Percentiles rank a stretch among this genome's conserved stretches.
These are phyloP conservation scores for Chionis minor DNA, from an alignment of 2,113 vertebrate species.

Conservation along the genomic window DNA sequence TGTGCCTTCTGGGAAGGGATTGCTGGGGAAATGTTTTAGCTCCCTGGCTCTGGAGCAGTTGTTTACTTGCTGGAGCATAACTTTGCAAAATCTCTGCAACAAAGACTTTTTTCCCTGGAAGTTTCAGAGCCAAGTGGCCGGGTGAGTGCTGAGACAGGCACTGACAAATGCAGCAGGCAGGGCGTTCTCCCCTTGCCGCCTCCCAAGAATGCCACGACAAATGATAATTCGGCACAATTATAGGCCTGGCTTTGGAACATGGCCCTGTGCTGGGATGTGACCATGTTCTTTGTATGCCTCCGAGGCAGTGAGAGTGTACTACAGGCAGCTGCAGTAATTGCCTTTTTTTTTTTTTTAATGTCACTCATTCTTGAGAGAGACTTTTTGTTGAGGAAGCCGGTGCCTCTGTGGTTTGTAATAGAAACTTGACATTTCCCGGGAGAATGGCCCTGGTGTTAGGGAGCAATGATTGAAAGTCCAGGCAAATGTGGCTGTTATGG, in stretches of 20 bases:
- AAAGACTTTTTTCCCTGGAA: background rate
- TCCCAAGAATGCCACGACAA: constrained; percentile 3
- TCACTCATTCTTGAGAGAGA: background rate
- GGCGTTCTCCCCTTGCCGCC: background rate
- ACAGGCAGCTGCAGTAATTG: background rate
- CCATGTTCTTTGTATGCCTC: constrained; percentile 22
- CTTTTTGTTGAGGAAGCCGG: background rate
- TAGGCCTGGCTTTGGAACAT: background rate
- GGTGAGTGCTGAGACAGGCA: background rate
- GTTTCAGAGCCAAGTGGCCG: background rate
- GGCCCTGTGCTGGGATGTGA: background rate
- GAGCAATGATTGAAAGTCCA: background rate
- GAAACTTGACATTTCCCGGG: background rate
- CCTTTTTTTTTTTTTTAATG: background rate
- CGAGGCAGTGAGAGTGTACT: background rate
- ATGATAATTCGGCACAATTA: background rate
- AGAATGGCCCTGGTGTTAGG: background rate
- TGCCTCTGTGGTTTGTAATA: background rate
- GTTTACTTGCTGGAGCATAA: background rate
- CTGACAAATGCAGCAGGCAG: background rate
- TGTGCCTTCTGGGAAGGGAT: background rate
- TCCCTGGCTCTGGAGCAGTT: constrained; percentile 20
- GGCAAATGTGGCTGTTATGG: background rate
- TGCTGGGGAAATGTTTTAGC: background rate
- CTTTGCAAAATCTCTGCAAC: background rate